Base-by-base conservation (phyloP, 2,113 vertebrate species). In the Candoia aspera region DNA sequence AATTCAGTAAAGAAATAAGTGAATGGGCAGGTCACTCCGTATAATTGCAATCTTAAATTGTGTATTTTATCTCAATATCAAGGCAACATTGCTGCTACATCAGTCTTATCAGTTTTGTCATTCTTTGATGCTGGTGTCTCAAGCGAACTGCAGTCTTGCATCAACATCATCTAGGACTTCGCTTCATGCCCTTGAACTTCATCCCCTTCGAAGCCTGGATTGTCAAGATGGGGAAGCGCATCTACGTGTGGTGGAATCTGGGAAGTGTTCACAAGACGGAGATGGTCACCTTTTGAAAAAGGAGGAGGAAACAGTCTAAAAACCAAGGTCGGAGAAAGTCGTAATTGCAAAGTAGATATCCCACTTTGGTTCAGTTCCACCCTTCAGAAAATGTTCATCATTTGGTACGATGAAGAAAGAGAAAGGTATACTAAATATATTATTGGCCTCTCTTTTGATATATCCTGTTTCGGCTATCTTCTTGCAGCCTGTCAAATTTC, bases 161-260 rank as follows among this genome's bases (percentile, higher is more conserved):
- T 88, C 95, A 95, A 91, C 55, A 64, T 0, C 79, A 53, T 93
- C 97, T 96, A 98, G 46, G 97, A 96, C 4, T 93, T 97, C 91
- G 95, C 95, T 94, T 97, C 97, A 92, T 0, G 60, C 90, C 83
- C 87, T 59, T 94, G 94, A 37, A 92, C 58, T 95, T 98, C 98
- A 0, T 99, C 98, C 89, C 91, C 97, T 97, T 99, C 98, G 95
- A 99, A 99, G 86, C 97, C 98, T 85, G 97, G 97, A 96, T 99
- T 99, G 97, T 98, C 98, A 96, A 98, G 96, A 0, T 93, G 98
- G 89, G 98, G 97, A 93, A 97, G 96, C 9, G 95, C 92, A 49
- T 96, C 95, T 90, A 97, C 94, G 33, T 96, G 73, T 23, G 97
- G 73, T 23, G 97, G 93, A 57, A 95, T 95, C 90, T 96, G 96